Evolutionary conservation across 2,888 invertebrate genomes (phyloP).

Genomic region (Cephus rjabovi): DNA sequence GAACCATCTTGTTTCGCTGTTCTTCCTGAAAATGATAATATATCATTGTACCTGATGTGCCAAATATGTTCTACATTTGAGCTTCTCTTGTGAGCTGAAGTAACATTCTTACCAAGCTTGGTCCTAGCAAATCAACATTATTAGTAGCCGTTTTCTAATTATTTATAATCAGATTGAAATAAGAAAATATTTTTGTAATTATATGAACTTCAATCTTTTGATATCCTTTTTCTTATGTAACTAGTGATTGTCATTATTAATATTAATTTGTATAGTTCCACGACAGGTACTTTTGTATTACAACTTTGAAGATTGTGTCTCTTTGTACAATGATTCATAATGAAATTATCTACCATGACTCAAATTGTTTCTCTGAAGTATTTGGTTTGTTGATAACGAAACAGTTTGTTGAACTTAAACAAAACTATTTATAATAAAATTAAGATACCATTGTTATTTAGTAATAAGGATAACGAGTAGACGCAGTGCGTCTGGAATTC

Average conservation of each 20-base stretch:
- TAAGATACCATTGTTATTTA: not conserved
- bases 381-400: not conserved
- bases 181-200: not conserved
- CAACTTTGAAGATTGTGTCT: not conserved
- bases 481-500: not conserved
- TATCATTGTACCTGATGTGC: conserved; percentile 50
- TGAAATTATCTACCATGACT: not conserved
- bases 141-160: not conserved
- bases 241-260: no score
- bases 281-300: not conserved
- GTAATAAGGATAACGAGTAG: not conserved
- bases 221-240: not conserved
- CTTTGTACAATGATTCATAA: not conserved
- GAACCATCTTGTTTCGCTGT: conserved; percentile 49
- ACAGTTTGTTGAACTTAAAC: not conserved
- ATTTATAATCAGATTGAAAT: not conserved
- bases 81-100: conserved; percentile 34
- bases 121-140: not conserved
- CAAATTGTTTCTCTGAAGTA: not conserved
- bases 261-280: no score
- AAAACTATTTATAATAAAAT: not conserved
- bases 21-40: conserved; percentile 44
- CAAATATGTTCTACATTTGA: conserved; percentile 48
- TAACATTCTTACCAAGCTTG: not conserved
- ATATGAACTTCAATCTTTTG: not conserved